phyloP scores from a whole-genome alignment of 2,113 vertebrate genomes.

The Petrocephalus microphthalmus region DNA sequence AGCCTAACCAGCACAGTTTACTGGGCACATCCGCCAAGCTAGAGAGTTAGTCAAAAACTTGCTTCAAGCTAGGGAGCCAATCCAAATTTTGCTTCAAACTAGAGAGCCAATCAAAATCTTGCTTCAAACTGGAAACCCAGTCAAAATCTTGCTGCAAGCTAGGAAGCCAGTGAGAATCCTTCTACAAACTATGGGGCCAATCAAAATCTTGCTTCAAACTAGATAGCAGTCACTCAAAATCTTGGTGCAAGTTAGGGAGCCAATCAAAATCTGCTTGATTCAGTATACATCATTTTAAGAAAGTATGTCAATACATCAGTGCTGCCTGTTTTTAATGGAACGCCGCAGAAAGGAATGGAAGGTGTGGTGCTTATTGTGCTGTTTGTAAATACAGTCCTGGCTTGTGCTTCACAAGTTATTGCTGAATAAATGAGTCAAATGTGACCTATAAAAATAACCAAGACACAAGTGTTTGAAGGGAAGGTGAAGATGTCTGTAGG shows the following conservation, averaged over 20 bases:
- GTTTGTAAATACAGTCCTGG: neutral
- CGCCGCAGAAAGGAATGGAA: neutral
- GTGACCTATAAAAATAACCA: slow-evolving; percentile 35
- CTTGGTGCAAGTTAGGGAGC: neutral
- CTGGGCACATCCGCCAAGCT: neutral
- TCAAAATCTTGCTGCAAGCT: neutral
- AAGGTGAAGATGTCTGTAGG: neutral
- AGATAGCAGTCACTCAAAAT: neutral
- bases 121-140: neutral
- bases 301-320: neutral
- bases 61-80: neutral
- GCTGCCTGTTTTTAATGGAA: neutral
- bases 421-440: slow-evolving; percentile 25
- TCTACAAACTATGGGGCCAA: neutral
- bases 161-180: too few species aligned
- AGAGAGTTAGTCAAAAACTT: neutral
- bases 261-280: neutral
- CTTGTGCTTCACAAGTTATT: neutral
- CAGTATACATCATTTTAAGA: neutral
- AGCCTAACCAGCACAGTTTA: neutral
- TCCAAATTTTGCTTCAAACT: neutral
- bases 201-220: neutral
- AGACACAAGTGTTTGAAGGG: neutral
- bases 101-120: neutral
- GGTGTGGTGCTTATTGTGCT: neutral